These are phyloP conservation scores for Amphiura filiformis DNA, from an alignment of 35 echinoderm and acorn worm genomes.

Conservation along the genomic window DNA sequence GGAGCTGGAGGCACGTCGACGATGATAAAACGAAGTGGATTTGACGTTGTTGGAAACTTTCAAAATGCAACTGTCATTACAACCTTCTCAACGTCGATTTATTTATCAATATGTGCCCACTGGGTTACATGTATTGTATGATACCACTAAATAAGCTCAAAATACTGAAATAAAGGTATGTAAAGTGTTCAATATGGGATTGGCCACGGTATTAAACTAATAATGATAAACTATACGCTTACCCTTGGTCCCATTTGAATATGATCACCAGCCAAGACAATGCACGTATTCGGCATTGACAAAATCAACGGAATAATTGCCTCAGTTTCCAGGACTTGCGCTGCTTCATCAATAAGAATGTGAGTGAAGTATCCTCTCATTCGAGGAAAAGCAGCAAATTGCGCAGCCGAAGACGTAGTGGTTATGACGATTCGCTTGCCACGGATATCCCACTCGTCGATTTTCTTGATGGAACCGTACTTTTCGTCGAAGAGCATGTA, in stretches of 20 bases:
- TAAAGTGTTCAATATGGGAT: no score
- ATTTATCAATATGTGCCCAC: no score
- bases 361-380: conserved; percentile 51
- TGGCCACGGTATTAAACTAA: no score
- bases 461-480: conserved; percentile 6
- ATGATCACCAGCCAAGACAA: conserved; percentile 88
- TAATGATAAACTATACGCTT: no score
- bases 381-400: not conserved
- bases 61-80: no score
- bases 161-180: no score
- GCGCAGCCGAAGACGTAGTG: conserved; percentile 28
- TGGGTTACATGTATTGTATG: no score
- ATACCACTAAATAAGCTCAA: no score
- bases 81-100: no score
- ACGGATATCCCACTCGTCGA: conserved; percentile 11
- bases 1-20: not conserved
- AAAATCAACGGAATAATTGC: conserved; percentile 74
- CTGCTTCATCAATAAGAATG: conserved; percentile 85
- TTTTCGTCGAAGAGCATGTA: conserved; percentile 34
- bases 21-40: no score
- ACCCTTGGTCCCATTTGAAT: conserved; percentile 91
- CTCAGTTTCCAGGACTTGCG: conserved; percentile 77
- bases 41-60: no score
- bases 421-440: conserved; percentile 41
- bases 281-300: conserved; percentile 48